These are phyloP conservation scores for Pipa parva DNA, from an alignment of 2,113 vertebrate species.

Conservation along the genomic window DNA sequence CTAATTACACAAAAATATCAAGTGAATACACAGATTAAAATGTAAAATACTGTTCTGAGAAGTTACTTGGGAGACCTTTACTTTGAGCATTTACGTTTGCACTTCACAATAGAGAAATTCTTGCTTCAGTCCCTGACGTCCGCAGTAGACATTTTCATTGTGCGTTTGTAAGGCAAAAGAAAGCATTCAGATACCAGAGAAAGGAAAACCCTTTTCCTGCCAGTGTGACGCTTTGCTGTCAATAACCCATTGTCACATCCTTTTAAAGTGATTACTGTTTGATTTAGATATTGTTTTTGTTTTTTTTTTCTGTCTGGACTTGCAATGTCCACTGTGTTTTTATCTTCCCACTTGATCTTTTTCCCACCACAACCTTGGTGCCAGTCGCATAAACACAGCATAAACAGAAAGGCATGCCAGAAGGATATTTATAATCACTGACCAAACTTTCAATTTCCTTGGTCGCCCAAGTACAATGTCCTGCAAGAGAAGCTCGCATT, in stretches of 20 bases:
- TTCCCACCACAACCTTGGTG: conserved; percentile 74
- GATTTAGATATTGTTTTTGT: conserved; percentile 61
- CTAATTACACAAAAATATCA: too few relatives aligned
- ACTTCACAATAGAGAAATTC: too few relatives aligned
- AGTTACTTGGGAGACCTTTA: too few relatives aligned
- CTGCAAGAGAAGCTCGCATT: conserved; percentile 47
- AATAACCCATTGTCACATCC: conserved; percentile 66
- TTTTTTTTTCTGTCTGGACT: too few relatives aligned
- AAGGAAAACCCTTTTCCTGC: conserved; percentile 68
- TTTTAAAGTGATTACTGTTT: conserved; percentile 64
- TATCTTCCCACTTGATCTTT: conserved; percentile 74
- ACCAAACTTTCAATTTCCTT: conserved; percentile 68
- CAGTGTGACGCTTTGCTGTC: conserved; percentile 57
- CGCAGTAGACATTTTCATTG: conserved; percentile 38
- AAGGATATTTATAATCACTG: conserved; percentile 72
- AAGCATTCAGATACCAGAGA: conserved; percentile 44
- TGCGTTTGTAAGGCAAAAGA: conserved; percentile 47
- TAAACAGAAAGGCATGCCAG: conserved; percentile 60
- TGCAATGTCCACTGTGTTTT: conserved; percentile 63
- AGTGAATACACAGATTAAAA: too few relatives aligned
- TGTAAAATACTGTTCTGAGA: too few relatives aligned
- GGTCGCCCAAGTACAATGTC: conserved; percentile 62
- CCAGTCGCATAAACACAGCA: conserved; percentile 70
- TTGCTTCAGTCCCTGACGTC: conserved; percentile 1
- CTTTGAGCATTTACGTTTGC: too few relatives aligned